A percentile compares a stretch with the other conserved stretches of the same genome.
phyloP scores from a whole-genome alignment of 2,113 vertebrate species.

The Merops nubicus region DNA sequence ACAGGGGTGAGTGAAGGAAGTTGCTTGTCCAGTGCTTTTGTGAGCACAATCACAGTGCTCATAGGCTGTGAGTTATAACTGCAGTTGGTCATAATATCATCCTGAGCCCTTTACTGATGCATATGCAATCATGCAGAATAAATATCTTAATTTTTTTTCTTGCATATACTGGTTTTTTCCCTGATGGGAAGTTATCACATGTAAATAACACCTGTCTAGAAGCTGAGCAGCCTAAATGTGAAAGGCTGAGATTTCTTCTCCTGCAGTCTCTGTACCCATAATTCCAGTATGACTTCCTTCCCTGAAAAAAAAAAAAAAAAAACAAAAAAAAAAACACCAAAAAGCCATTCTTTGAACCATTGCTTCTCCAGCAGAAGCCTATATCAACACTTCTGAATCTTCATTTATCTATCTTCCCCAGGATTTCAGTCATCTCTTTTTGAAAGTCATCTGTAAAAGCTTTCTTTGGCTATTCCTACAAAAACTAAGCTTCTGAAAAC shows the following conservation, averaged over 20 bases:
- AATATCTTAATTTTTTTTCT: not conserved
- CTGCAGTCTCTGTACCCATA: not conserved
- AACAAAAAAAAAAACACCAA: not conserved
- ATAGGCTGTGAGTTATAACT: not conserved
- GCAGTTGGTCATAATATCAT: not conserved
- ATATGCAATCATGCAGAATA: not conserved
- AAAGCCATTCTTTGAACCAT: not conserved
- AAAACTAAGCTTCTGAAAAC: not conserved
- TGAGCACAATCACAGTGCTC: not conserved
- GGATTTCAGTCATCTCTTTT: not conserved
- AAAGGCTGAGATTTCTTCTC: not conserved
- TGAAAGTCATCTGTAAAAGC: not conserved
- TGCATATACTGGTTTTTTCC: not conserved
- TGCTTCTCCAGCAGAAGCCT: not conserved
- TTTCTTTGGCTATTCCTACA: not conserved
- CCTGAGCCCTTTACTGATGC: not conserved
- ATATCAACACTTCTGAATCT: not conserved
- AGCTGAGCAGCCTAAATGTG: not conserved
- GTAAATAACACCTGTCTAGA: not conserved
- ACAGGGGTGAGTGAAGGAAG: not conserved
- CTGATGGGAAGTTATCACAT: not conserved
- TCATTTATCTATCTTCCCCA: not conserved
- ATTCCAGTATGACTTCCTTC: not conserved
- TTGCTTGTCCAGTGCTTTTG: not conserved
- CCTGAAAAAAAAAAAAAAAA: not conserved